Evolutionary conservation across 1,140 invertebrate genomes (phyloP), one percentile per base, ranked within the genome.

Genomic region (Aleiodes sp.): DNA sequence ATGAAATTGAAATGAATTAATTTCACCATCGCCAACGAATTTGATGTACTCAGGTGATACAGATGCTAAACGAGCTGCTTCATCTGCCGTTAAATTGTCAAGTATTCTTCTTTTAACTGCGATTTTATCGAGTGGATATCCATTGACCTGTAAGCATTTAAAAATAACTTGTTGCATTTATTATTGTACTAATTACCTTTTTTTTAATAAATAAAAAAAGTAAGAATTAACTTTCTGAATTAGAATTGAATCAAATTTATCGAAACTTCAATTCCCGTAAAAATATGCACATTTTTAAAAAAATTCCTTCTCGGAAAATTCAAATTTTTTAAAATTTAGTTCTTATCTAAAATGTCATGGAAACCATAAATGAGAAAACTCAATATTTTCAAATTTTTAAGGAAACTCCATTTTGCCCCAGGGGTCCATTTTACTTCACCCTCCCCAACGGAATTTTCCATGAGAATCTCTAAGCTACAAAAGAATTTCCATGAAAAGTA

Each of bases 1-100:
- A 65, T 74, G 31, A 65, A 77, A 75, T 57, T 69, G 73, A 56
- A 77, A 39, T 2, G 71, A 64, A 4, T 69, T 33, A n/a, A 85
- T 72, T 57, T 62, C 64, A 24, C 43, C 65, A 4, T 75, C 56
- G 3, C 70, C 24, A 4, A 80, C 29, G 26, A 66, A 39, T n/a
- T 76, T 72, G 39, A 71, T 26, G 31, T 79, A 67, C 41, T 73
- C 71, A 2, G 59, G 31, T n/a, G 77, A n/a, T 59, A 87, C 80
- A 26, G 88, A 79, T 16, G 87, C 88, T 14, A 90, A 74, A 37
- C 88, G 78, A 7, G 90, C 62, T 0, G 90, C 90, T 70, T 88
- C 84, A 7, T 90, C 87, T 21, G 84, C 74, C 6, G 79, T 84
- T 60, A 92, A 80, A 16, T 78, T 76, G 31, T 91, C 87, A 4